phyloP scores from a whole-genome alignment of 2,797 vertebrate species.

The Myotis planiceps region DNA sequence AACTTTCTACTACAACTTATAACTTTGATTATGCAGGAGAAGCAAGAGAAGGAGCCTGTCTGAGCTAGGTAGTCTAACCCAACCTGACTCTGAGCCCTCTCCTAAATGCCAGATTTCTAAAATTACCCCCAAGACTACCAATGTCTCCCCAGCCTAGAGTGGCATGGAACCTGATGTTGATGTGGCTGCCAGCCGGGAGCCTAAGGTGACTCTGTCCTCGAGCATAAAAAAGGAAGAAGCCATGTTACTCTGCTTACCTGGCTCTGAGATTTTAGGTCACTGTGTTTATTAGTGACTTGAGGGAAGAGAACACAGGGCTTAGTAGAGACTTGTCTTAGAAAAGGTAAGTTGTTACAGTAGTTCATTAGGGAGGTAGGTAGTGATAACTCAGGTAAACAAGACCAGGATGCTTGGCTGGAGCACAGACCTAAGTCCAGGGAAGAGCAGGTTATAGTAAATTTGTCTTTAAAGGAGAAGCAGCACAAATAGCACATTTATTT shows the following conservation, averaged over 20 bases:
- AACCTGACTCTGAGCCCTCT: background rate
- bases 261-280: background rate
- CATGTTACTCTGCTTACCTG: background rate
- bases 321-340: background rate
- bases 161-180: too few species aligned
- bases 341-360: background rate
- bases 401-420: background rate
- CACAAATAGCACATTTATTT: background rate
- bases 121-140: background rate
- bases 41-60: background rate
- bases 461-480: background rate
- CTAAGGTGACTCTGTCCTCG: rapidly evolving
- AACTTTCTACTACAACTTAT: background rate
- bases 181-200: background rate
- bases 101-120: background rate
- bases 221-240: background rate
- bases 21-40: background rate
- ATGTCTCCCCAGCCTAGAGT: background rate
- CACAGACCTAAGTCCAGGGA: background rate
- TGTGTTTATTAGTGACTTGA: background rate
- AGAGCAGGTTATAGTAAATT: background rate
- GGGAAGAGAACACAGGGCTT: background rate
- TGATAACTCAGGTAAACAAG: background rate
- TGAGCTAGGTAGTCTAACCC: background rate
- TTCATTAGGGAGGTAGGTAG: background rate